Evolutionary conservation across 2,888 invertebrate species (phyloP).

Genomic region (Orthonychiurus folsomi): DNA sequence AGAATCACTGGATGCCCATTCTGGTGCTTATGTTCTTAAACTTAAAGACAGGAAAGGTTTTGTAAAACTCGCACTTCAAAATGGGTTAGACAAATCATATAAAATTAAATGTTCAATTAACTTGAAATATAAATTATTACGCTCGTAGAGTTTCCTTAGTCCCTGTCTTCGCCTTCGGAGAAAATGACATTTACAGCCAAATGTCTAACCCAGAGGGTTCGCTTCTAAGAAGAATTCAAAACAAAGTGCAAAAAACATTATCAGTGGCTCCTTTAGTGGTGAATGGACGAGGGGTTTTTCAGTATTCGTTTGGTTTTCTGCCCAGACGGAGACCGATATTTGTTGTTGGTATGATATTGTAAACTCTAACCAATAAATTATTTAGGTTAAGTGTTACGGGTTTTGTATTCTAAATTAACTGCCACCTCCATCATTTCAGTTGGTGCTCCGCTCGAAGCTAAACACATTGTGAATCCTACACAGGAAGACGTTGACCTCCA

Average conservation of each 20-base stretch:
- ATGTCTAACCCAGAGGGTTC: slow-evolving; percentile 63
- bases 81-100: slow-evolving; percentile 55
- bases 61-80: slow-evolving; percentile 59
- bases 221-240: slow-evolving; percentile 57
- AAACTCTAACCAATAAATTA: no score
- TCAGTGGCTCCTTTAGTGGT: neutral
- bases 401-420: no score
- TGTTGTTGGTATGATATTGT: no score
- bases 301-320: slow-evolving; percentile 77
- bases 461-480: slow-evolving; percentile 61
- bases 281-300: slow-evolving; percentile 73
- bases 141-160: slow-evolving; percentile 71
- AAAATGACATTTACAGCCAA: slow-evolving; percentile 75
- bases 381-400: no score
- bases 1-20: slow-evolving; percentile 62
- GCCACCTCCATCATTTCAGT: no score
- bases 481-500: slow-evolving; percentile 63
- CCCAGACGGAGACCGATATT: slow-evolving; percentile 70
- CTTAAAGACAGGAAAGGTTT: slow-evolving; percentile 71
- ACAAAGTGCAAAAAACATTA: slow-evolving; percentile 41
- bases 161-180: slow-evolving; percentile 64
- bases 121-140: neutral
- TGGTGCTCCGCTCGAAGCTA: slow-evolving; percentile 71
- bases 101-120: neutral
- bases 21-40: slow-evolving; percentile 58